phyloP scores from a whole-genome alignment of 2,888 invertebrate species.

The Caenorhabditis wallacei region DNA sequence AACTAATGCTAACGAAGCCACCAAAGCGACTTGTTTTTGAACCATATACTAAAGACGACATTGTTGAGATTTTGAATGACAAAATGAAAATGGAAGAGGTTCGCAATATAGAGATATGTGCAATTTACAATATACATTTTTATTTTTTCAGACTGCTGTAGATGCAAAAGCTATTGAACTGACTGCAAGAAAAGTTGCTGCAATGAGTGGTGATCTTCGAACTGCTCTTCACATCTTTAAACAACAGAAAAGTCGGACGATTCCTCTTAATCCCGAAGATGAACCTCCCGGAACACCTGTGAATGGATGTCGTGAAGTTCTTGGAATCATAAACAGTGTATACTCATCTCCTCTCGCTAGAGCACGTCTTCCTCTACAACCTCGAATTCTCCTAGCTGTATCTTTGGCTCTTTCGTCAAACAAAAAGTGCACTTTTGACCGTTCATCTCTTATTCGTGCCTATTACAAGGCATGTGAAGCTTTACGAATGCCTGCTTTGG shows the following conservation, averaged over 20 bases:
- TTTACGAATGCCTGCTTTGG: constrained; percentile 66
- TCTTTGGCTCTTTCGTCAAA: constrained; percentile 68
- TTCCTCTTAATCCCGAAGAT: not conserved
- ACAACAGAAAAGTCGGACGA: constrained; percentile 72
- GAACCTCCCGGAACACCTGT: constrained; percentile 18
- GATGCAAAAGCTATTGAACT: constrained; percentile 92
- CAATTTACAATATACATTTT: no score
- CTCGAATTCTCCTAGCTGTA: constrained; percentile 72
- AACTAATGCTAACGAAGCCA: constrained; percentile 89
- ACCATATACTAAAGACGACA: constrained; percentile 93
- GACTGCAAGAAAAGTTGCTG: constrained; percentile 94
- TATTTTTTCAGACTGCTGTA: constrained; percentile 82
- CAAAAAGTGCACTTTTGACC: constrained; percentile 71
- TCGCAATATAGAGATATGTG: not conserved
- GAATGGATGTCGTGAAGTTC: constrained; percentile 76
- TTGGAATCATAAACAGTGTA: constrained; percentile 74
- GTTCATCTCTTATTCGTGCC: constrained; percentile 64
- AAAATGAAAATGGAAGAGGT: constrained; percentile 86
- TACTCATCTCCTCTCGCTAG: constrained; percentile 77
- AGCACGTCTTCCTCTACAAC: constrained; percentile 76
- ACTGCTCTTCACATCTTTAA: constrained; percentile 93
- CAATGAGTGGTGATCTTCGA: constrained; percentile 95
- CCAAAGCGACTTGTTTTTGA: constrained; percentile 90
- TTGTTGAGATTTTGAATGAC: constrained; percentile 90
- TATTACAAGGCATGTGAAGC: constrained; percentile 72